phyloP scores from a whole-genome alignment of 2,888 invertebrate genomes.

The Polietes domitor region DNA sequence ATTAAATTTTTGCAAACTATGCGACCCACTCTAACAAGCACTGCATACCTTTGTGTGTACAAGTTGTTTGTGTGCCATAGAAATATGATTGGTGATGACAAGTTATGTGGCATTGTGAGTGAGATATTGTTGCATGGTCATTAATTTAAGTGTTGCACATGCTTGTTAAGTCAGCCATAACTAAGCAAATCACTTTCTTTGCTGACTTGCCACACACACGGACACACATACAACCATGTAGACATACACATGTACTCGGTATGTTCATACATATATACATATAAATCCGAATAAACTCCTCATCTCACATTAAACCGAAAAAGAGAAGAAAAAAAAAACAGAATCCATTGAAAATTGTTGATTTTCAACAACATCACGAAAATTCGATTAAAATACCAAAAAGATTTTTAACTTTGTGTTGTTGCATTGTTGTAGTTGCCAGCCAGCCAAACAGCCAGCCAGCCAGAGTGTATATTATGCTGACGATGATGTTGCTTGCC shows the following conservation, averaged over 20 bases:
- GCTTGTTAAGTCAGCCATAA: constrained; percentile 15
- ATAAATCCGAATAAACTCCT: neutral
- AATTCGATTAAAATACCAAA: constrained; percentile 68
- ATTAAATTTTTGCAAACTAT: too few species aligned
- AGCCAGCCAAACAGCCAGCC: neutral
- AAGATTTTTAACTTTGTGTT: constrained; percentile 56
- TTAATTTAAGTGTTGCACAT: constrained; percentile 51
- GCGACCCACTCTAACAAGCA: too few species aligned
- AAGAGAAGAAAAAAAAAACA: neutral
- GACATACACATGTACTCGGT: neutral
- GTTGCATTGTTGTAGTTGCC: constrained; percentile 16
- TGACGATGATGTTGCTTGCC: neutral
- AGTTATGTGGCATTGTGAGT: constrained; percentile 44
- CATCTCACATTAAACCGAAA: too few species aligned
- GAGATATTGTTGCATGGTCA: constrained; percentile 44
- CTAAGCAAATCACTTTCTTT: constrained; percentile 63
- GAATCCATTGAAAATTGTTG: constrained; percentile 56
- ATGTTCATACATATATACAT: neutral
- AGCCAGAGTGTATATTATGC: neutral
- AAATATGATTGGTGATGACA: constrained; percentile 64
- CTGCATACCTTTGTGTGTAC: neutral
- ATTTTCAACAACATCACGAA: constrained; percentile 67
- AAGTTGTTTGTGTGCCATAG: neutral
- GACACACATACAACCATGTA: constrained; percentile 60
- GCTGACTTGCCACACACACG: constrained; percentile 81